Evolutionary conservation across 2,888 invertebrate species (phyloP).

Genomic region (Acanthoscelides obtectus): DNA sequence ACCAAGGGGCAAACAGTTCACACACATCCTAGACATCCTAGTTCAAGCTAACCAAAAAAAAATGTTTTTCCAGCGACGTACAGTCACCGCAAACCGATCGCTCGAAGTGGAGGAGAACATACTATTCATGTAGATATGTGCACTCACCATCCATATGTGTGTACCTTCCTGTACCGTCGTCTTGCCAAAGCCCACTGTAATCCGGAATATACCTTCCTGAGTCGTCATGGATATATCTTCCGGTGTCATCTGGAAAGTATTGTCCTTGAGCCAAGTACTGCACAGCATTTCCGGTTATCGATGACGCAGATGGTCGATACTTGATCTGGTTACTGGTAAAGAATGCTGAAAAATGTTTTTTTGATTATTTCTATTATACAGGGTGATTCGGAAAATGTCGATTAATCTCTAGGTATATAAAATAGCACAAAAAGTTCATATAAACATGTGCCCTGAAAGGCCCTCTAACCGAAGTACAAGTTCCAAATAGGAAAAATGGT

Average conservation of each 20-base stretch:
- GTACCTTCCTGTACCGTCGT: conserved; percentile 50
- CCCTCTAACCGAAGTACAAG: no score
- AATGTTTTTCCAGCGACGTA: no score
- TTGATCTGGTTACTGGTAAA: background rate
- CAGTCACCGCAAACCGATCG: no score
- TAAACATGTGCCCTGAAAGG: no score
- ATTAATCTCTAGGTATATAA: no score
- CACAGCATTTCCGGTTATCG: conserved; percentile 3
- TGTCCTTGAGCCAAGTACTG: background rate
- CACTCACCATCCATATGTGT: conserved; percentile 10
- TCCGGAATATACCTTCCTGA: conserved; percentile 24
- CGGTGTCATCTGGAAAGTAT: conserved; percentile 19
- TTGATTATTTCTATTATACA: background rate
- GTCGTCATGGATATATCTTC: conserved; percentile 18
- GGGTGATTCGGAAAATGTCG: background rate
- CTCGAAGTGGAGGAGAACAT: no score
- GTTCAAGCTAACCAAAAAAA: no score
- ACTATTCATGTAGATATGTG: background rate
- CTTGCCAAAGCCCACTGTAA: conserved; percentile 44
- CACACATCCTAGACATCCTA: no score
- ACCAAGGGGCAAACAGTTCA: no score
- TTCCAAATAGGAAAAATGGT: no score
- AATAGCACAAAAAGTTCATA: no score
- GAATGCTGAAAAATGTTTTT: background rate
- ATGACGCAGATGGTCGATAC: background rate